Conservation (phyloP, 2,113 vertebrate genomes). For the Anseranas semipalmata region DNA sequence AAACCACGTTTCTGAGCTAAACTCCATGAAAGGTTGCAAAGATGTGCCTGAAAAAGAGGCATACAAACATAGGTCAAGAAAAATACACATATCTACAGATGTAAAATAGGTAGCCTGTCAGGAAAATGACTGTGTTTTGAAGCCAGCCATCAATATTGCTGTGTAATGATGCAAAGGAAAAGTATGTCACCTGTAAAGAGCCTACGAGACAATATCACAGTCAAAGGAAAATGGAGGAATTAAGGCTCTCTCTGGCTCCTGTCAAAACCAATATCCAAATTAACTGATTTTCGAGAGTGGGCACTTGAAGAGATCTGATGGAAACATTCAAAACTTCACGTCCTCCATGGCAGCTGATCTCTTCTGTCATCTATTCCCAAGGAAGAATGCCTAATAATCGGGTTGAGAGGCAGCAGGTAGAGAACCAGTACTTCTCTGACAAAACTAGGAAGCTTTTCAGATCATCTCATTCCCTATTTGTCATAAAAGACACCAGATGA, state of each 20-base stretch:
- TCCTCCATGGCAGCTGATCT: background rate
- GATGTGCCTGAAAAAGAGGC: background rate
- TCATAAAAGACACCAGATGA: rapidly evolving
- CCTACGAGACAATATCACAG: background rate
- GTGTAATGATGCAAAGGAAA: background rate
- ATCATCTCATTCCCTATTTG: background rate
- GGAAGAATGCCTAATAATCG: background rate
- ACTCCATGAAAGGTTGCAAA: background rate
- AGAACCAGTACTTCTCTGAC: background rate
- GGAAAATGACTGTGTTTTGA: background rate
- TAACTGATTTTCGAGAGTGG: background rate
- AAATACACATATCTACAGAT: background rate
- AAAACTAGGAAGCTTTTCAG: background rate
- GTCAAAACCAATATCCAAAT: background rate
- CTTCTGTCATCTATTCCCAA: background rate
- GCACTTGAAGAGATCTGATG: background rate
- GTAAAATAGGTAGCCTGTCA: constrained; percentile 26
- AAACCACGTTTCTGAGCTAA: constrained; percentile 1
- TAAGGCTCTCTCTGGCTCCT: background rate
- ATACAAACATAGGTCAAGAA: constrained; percentile 1
- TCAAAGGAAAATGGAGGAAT: background rate
- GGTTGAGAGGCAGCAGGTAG: background rate
- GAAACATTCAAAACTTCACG: background rate
- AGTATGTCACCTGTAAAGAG: background rate
- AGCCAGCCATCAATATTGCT: background rate